A percentile compares a stretch with the other conserved stretches of the same genome.
These are phyloP conservation scores for Laterallus jamaicensis DNA, from an alignment of 2,113 vertebrate species.

Conservation along the genomic window DNA sequence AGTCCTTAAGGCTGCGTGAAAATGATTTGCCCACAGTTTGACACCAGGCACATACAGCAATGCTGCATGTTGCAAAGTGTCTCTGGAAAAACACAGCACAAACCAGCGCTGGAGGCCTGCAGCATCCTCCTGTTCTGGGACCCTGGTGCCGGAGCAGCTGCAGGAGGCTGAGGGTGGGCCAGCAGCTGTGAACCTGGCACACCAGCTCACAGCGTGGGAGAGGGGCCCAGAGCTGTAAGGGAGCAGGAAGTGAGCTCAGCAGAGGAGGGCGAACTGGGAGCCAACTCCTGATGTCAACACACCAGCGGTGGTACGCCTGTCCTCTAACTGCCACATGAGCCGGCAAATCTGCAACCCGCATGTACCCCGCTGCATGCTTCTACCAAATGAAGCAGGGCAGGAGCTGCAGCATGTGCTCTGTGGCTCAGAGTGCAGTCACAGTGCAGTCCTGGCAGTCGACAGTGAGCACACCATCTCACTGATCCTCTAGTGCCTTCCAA, in stretches of 20 bases:
- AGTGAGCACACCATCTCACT: not conserved
- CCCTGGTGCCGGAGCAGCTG: not conserved
- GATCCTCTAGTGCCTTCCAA: not conserved
- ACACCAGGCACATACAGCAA: accelerated
- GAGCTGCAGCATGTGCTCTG: not conserved
- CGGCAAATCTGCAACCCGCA: not conserved
- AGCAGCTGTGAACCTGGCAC: constrained; percentile 29
- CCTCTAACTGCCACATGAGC: not conserved
- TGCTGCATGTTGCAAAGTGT: accelerated
- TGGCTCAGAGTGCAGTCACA: not conserved
- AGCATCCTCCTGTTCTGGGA: not conserved
- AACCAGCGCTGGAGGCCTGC: not conserved
- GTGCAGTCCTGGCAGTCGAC: not conserved
- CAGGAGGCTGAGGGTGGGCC: not conserved
- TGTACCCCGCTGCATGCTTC: not conserved
- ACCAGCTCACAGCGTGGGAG: not conserved
- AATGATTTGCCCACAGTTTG: not conserved
- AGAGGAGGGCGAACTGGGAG: not conserved
- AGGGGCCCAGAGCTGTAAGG: not conserved
- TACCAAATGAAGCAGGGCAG: not conserved
- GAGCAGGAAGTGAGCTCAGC: not conserved
- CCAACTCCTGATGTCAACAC: not conserved
- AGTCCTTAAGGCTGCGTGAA: not conserved
- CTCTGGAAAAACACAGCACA: not conserved
- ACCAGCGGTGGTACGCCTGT: not conserved